These are phyloP conservation scores for Drosophila ercepeae DNA, from an alignment of 1,140 invertebrate genomes.

Conservation along the genomic window DNA sequence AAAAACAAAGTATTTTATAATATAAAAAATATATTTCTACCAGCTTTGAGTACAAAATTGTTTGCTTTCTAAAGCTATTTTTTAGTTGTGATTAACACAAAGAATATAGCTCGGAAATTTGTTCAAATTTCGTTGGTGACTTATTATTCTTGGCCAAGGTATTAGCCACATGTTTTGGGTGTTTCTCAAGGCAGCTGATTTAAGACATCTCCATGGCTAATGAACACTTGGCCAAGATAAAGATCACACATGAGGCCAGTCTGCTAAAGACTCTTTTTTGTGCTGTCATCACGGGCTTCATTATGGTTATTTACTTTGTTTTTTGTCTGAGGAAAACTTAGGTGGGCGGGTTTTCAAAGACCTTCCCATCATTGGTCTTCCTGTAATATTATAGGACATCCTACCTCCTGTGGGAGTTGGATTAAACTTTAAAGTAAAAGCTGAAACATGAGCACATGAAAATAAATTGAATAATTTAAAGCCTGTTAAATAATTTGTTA, in stretches of 20 bases:
- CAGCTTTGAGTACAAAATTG: not conserved
- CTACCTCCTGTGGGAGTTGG: not conserved
- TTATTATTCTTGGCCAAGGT: not conserved
- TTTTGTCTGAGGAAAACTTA: not conserved
- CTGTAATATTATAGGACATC: constrained; percentile 1
- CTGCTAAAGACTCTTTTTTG: not conserved
- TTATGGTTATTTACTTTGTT: constrained; percentile 28
- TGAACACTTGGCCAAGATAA: constrained; percentile 81
- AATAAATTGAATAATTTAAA: not conserved
- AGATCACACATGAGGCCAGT: constrained; percentile 59
- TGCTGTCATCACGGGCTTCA: constrained; percentile 35
- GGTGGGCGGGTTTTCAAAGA: not conserved
- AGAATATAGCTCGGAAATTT: not conserved
- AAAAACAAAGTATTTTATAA: not conserved
- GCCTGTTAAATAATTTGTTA: not conserved
- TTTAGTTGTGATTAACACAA: not conserved
- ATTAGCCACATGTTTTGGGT: constrained; percentile 17
- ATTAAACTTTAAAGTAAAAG: not conserved
- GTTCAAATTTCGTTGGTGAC: not conserved
- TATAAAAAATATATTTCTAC: not conserved
- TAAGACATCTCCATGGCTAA: constrained; percentile 60
- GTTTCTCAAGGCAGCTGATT: constrained; percentile 29
- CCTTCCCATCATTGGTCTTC: constrained; percentile 19
- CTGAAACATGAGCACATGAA: not conserved
- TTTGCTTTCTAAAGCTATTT: not conserved